Evolutionary conservation across 2,888 invertebrate species (phyloP).

Genomic region (Drosophila demipolita): DNA sequence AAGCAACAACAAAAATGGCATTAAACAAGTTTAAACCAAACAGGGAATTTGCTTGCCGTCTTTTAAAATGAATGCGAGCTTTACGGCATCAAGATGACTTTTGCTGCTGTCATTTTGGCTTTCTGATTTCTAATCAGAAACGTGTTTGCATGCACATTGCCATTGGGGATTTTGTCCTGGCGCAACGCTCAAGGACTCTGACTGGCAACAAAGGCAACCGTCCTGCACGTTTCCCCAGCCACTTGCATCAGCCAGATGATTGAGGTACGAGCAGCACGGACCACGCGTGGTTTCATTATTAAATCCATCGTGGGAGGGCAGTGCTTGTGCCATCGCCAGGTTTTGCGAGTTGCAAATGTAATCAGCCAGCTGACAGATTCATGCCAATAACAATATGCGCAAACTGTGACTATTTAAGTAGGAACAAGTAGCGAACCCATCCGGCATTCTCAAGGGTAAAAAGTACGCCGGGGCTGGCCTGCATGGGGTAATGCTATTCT

Average conservation of each 20-base stretch:
- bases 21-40: background rate
- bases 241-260: constrained; percentile 49
- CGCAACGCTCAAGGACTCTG: constrained; percentile 18
- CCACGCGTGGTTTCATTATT: constrained; percentile 48
- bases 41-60: background rate
- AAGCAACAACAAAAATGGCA: background rate
- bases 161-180: constrained; percentile 29
- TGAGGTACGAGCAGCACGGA: constrained; percentile 42
- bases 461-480: background rate
- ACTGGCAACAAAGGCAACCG: constrained; percentile 36
- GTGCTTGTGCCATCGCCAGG: constrained; percentile 1
- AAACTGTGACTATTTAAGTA: background rate
- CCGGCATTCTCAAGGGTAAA: background rate
- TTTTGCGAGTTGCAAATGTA: constrained; percentile 30
- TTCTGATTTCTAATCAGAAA: constrained; percentile 71
- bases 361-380: constrained; percentile 35
- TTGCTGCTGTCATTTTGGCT: constrained; percentile 50
- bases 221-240: constrained; percentile 16
- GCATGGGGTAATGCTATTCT: background rate
- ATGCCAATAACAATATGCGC: background rate
- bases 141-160: constrained; percentile 69
- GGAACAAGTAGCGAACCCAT: background rate
- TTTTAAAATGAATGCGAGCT: background rate
- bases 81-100: constrained; percentile 13
- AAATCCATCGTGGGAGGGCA: constrained; percentile 19